Base-by-base conservation (phyloP, 2,797 vertebrate species). In the Sebastes iracundus region DNA sequence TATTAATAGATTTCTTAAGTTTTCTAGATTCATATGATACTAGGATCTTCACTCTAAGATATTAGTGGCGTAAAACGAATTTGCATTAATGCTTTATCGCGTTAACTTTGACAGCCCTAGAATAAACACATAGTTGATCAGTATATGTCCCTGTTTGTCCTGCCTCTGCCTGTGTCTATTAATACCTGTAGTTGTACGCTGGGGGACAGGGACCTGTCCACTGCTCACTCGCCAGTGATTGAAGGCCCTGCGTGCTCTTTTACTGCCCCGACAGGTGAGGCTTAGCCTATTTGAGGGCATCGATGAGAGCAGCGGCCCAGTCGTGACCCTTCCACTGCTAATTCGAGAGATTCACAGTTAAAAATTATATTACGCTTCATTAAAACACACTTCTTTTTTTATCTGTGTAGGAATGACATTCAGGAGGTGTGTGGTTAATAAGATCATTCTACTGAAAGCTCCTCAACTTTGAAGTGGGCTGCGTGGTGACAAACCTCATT, bases 321-420 rank as follows among this genome's bases (percentile, higher is more conserved):
- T 83, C 84, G 7, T 84, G 88, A 94, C 89, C 89, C 72, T 10
- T 80, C 81, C 80, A 20, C 84, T 88, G 89, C 93, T 93, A 93
- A 93, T 93, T 92, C 80, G 81, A 92, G 90, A 84, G 88, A 83
- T 82, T 82, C 89, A 88, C 88, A 86, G 90, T 93, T 93, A 91
- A 92, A 46, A 93, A 90, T 89, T 86, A 90, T 93, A 92, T 93
- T 93, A 86, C 82, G 13, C 86, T 92, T 92, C 87, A 93, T 92
- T 93, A 91, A 93, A 93, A 84, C 76, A 69, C 89, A 77, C 75
- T 89, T 84, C 62, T 80, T 81, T 78, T 86, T 89, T 84, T 80
- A 93, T 93, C 85, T 83, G 69, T 79, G 75, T 62, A 73, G 86
- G 69, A 83, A 77, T 90, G 90, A 90, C 87, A 90, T 88, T 90